Conservation (phyloP, 2,888 invertebrate genomes). For the Caenorhabditis sp. region DNA sequence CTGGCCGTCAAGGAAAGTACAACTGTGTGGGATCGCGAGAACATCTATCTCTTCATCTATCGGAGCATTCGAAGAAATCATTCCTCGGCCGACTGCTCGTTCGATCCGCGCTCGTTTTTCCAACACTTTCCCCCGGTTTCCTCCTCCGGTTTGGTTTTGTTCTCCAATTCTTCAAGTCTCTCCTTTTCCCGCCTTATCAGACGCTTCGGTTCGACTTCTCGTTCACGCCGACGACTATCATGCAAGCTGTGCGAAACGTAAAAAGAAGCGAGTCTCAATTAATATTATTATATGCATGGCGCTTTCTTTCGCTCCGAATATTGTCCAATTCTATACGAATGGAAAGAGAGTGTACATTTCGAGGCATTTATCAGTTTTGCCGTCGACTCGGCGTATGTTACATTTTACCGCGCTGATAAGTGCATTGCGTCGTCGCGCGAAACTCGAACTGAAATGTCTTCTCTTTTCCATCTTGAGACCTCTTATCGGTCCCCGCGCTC, state of each 20-base stretch:
- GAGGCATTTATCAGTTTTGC: slow-evolving; percentile 14
- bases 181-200: slow-evolving; percentile 35
- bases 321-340: slow-evolving; percentile 29
- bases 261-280: slow-evolving; percentile 54
- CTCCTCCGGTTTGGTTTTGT: slow-evolving; percentile 30
- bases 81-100: slow-evolving; percentile 8
- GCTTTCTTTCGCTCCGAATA: slow-evolving; percentile 18
- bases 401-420: slow-evolving; percentile 45
- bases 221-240: slow-evolving; percentile 36
- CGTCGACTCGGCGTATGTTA: slow-evolving; percentile 18
- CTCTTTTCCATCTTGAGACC: neutral
- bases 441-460: slow-evolving; percentile 28
- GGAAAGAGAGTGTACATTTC: slow-evolving; percentile 24
- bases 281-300: slow-evolving; percentile 50
- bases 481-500: slow-evolving; percentile 39
- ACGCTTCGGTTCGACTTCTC: slow-evolving; percentile 39
- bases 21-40: slow-evolving; percentile 49
- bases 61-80: slow-evolving; percentile 19
- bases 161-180: slow-evolving; percentile 25
- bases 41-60: slow-evolving; percentile 31
- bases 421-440: slow-evolving; percentile 5
- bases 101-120: too few species aligned
- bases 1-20: slow-evolving; percentile 35
- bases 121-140: neutral
- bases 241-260: slow-evolving; percentile 42